Conservation (phyloP, 2,113 vertebrate species). For the Diphyllodes magnificus region DNA sequence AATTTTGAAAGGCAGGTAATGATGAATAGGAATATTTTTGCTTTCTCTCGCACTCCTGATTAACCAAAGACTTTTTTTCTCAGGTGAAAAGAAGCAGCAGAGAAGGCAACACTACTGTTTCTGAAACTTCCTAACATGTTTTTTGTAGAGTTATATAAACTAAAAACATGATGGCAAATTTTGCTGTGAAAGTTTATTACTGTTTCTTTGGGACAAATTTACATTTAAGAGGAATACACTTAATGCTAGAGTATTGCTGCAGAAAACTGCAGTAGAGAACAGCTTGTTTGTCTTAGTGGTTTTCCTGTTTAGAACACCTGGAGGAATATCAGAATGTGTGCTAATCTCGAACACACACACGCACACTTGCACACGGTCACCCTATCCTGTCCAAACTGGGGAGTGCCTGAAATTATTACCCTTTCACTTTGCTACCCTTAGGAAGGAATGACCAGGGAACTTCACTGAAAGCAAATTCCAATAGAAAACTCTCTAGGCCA, state of each 20-base stretch:
- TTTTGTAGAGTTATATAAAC: not conserved
- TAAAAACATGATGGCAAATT: not conserved
- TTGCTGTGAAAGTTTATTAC: not conserved
- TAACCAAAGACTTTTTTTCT: not conserved
- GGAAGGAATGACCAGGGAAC: not conserved
- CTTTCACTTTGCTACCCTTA: not conserved
- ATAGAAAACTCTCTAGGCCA: not conserved
- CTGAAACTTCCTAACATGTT: not conserved
- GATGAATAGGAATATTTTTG: not conserved
- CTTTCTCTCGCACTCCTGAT: not conserved
- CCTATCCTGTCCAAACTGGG: not conserved
- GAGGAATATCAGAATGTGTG: not conserved
- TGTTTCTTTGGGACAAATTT: not conserved
- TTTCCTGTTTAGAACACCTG: constrained; percentile 47
- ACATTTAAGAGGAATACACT: not conserved
- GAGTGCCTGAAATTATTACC: constrained; percentile 9
- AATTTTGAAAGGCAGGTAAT: not conserved
- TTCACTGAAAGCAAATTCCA: not conserved
- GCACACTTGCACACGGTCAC: fast-evolving
- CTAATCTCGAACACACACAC: not conserved
- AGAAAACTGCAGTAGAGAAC: constrained; percentile 3
- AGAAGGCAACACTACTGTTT: not conserved
- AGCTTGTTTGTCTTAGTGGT: constrained; percentile 20
- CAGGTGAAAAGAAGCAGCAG: not conserved
- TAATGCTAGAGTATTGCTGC: not conserved